Percentiles rank a stretch among this genome's conserved stretches.
phyloP scores from a whole-genome alignment of 2,797 vertebrate genomes.

The Onychomys arenicola region DNA sequence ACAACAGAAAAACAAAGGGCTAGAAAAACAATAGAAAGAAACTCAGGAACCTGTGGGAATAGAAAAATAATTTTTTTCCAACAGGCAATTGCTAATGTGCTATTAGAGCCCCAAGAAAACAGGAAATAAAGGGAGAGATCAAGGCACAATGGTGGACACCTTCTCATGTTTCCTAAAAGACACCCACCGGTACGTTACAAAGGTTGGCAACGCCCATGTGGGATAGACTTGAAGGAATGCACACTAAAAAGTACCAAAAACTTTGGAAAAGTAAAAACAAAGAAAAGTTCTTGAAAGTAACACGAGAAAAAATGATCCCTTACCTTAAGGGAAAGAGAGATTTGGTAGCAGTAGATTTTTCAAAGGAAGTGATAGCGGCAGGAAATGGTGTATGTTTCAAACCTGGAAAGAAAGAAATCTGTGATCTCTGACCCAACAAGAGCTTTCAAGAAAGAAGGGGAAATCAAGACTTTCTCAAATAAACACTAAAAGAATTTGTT shows the following conservation, averaged over 20 bases:
- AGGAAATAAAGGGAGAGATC: neutral
- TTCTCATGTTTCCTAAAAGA: neutral
- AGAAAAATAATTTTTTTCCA: neutral
- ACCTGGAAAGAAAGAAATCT: neutral
- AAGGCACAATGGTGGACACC: neutral
- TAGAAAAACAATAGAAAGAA: neutral
- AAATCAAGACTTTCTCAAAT: neutral
- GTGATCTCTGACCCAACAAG: neutral
- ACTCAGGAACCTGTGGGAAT: neutral
- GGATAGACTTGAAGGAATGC: neutral
- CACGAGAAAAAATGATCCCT: neutral
- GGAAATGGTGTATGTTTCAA: neutral
- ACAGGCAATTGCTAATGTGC: neutral
- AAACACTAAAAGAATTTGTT: neutral
- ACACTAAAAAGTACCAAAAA: no score
- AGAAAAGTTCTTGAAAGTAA: neutral
- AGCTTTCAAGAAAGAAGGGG: neutral
- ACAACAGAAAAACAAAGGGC: neutral
- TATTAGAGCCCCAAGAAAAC: neutral
- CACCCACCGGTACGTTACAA: neutral
- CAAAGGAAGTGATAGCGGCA: neutral
- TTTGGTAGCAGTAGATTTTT: neutral
- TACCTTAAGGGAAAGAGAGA: neutral
- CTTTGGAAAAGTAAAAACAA: neutral
- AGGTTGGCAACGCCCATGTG: neutral